A percentile compares a stretch with the other conserved stretches of the same genome.
Evolutionary conservation across 2,888 invertebrate species (phyloP).

Genomic region (Rhamphomyia laevipes): DNA sequence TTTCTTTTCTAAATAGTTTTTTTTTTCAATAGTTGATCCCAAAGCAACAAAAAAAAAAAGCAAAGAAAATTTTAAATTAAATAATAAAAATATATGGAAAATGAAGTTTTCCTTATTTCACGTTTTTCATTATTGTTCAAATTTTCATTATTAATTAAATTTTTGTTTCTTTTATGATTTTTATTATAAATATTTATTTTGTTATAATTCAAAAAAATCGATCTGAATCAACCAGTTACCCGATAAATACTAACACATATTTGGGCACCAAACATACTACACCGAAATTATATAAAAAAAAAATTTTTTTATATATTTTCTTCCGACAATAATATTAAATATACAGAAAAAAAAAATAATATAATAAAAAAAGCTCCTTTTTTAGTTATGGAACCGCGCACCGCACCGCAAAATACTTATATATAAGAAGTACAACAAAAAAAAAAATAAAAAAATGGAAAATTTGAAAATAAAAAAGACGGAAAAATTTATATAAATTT

Average conservation of each 20-base stretch:
- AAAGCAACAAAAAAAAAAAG: too few species aligned
- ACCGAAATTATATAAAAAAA: neutral
- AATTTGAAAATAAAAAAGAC: neutral
- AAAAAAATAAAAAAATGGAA: neutral
- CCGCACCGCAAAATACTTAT: too few species aligned
- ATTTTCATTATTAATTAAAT: too few species aligned
- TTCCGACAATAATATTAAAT: neutral
- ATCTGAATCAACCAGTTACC: slow-evolving; percentile 18
- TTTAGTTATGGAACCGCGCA: too few species aligned
- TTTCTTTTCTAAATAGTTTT: too few species aligned
- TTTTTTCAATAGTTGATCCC: too few species aligned
- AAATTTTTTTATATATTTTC: neutral
- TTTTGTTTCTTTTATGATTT: neutral
- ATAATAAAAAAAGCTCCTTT: neutral
- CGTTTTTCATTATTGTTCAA: too few species aligned
- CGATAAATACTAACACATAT: slow-evolving; percentile 17
- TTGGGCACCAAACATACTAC: neutral
- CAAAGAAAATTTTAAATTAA: too few species aligned
- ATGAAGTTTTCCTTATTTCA: too few species aligned
- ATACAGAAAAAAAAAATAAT: neutral
- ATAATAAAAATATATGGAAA: too few species aligned
- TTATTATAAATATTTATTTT: neutral
- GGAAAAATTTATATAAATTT: neutral
- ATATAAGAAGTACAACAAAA: too few species aligned
- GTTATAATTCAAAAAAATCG: slow-evolving; percentile 11